These are phyloP conservation scores for Macaria notata DNA, from an alignment of 2,888 invertebrate species.

Conservation along the genomic window DNA sequence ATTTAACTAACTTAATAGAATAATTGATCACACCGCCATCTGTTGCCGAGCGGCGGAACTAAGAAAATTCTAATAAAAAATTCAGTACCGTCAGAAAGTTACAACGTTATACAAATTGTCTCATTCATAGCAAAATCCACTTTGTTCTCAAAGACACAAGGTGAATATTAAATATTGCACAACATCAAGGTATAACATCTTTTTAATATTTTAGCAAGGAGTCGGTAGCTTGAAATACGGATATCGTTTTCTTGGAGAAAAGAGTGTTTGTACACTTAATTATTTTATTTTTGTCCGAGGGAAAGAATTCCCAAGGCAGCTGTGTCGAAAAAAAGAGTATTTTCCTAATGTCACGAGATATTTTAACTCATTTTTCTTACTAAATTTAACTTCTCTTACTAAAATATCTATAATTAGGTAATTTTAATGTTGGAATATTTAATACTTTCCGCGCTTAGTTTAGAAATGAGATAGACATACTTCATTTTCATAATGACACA, in stretches of 20 bases:
- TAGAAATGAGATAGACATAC: conserved; percentile 28
- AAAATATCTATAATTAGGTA: not conserved
- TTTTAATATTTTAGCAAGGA: conserved; percentile 63
- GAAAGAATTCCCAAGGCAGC: conserved; percentile 16
- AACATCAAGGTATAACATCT: conserved; percentile 52
- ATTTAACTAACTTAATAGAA: too few species aligned
- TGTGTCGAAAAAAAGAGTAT: conserved; percentile 24
- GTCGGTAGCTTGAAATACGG: conserved; percentile 56
- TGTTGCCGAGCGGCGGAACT: conserved; percentile 41
- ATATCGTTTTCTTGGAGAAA: conserved; percentile 45
- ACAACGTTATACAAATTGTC: conserved; percentile 55
- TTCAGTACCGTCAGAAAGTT: conserved; percentile 63
- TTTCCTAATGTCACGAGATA: too few species aligned
- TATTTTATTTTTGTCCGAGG: conserved; percentile 34
- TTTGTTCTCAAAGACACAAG: conserved; percentile 35
- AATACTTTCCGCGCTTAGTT: conserved; percentile 24
- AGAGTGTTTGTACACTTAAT: conserved; percentile 43
- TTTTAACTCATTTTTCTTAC: too few species aligned
- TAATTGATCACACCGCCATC: conserved; percentile 42
- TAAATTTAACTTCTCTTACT: too few species aligned
- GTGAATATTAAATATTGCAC: conserved; percentile 37
- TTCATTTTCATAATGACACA: conserved; percentile 30
- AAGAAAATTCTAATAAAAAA: conserved; percentile 52
- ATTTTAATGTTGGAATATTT: not conserved
- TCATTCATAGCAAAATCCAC: conserved; percentile 40